Percentiles rank a stretch among this genome's conserved stretches.
These are phyloP conservation scores for Pelochelys cantorii DNA, from an alignment of 2,797 vertebrate species.

Conservation along the genomic window DNA sequence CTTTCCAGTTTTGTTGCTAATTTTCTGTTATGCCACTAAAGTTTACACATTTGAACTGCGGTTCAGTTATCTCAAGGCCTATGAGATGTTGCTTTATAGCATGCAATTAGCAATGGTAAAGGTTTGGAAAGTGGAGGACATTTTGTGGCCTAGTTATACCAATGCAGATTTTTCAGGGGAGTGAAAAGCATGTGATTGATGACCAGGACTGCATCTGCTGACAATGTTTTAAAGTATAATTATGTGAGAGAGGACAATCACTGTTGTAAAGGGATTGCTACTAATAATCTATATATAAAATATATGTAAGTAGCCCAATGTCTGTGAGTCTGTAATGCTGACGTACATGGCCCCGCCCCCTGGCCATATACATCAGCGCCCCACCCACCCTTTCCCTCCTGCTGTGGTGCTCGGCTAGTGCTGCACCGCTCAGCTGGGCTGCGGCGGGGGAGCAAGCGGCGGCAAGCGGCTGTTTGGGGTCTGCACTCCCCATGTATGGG, in stretches of 20 bases:
- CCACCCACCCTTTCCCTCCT: too few relatives aligned
- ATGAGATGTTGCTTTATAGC: background rate
- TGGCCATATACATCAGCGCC: too few relatives aligned
- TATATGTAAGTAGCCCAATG: too few relatives aligned
- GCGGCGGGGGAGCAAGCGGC: too few relatives aligned
- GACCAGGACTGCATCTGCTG: background rate
- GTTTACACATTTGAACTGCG: background rate
- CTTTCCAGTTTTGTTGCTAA: background rate
- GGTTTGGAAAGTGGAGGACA: background rate
- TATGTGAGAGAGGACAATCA: background rate
- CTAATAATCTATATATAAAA: too few relatives aligned
- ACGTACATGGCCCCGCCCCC: too few relatives aligned
- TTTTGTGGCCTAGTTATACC: background rate
- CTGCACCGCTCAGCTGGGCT: too few relatives aligned
- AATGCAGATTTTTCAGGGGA: background rate
- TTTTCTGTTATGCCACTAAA: background rate
- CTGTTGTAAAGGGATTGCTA: background rate
- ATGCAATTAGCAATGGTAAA: background rate
- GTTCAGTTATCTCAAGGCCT: background rate
- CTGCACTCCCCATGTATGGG: too few relatives aligned
- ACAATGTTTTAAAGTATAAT: background rate
- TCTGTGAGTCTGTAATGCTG: too few relatives aligned
- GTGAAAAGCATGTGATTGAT: background rate
- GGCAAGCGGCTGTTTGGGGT: too few relatives aligned
- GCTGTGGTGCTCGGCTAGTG: too few relatives aligned